Evolutionary conservation across 1,140 invertebrate species (phyloP).

Genomic region (Drosophila pachea): DNA sequence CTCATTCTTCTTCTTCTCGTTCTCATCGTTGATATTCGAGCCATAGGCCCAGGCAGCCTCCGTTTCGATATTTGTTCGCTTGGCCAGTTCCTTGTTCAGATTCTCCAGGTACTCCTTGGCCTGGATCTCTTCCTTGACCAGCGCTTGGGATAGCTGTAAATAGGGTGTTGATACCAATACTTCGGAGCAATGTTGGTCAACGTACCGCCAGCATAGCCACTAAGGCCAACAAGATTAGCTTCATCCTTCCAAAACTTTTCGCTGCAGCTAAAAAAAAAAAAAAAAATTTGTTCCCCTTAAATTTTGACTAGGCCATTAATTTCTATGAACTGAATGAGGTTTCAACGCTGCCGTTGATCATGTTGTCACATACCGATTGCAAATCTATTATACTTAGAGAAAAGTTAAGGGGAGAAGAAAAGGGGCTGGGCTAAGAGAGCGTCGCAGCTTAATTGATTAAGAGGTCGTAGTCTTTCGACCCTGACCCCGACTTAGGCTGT

Average conservation of each 20-base stretch:
- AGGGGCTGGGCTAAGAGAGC: not conserved
- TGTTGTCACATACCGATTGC: not conserved
- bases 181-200: constrained; percentile 5
- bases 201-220: constrained; percentile 67
- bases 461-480: constrained; percentile 10
- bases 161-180: not conserved
- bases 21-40: constrained; percentile 86
- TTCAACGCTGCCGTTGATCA: constrained; percentile 35
- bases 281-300: constrained; percentile 28
- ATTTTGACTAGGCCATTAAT: constrained; percentile 42
- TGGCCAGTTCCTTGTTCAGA: constrained; percentile 81
- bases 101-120: constrained; percentile 82
- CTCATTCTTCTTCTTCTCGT: constrained; percentile 82
- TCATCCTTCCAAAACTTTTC: constrained; percentile 56
- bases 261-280: constrained; percentile 39
- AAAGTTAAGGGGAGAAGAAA: not conserved
- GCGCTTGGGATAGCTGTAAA: constrained; percentile 50
- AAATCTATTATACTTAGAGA: not conserved
- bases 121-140: constrained; percentile 80
- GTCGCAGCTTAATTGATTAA: constrained; percentile 47
- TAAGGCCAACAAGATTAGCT: constrained; percentile 54
- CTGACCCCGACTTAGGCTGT: constrained; percentile 1
- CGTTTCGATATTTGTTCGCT: constrained; percentile 81
- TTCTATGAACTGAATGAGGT: constrained; percentile 16
- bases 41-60: constrained; percentile 85